Evolutionary conservation across 1,140 invertebrate species (phyloP), one percentile per base, ranked within the genome.

Genomic region (Oscheius sp.): DNA sequence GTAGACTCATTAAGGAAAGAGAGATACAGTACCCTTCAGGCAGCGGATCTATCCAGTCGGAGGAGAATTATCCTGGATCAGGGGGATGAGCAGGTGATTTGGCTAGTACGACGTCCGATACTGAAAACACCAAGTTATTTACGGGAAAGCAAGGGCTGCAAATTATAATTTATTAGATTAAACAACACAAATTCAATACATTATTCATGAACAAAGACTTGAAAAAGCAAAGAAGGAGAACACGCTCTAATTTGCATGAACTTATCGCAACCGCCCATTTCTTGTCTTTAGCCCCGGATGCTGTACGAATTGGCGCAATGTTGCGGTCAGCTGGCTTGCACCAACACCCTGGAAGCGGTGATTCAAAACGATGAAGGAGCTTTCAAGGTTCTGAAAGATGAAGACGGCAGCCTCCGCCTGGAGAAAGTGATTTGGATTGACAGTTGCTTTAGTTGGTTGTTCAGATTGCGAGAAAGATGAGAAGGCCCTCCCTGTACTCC

Each of bases 291-390:
- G 46, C 73, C 75, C 42, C 45, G 78, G 20, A 63, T 81, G 26
- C 63, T 81, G 1, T 82, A 76, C 52, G 80, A 82, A 68, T 42
- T 84, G 23, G 80, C 74, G 7, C 31, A 75, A 13, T 80, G 76
- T 7, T 78, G 78, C 46, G 74, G 73, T 1, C 82, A 84, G 64
- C n/a, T 81, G 1, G 75, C 74, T 3, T 63, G 78, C 61, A 73
- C 73, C 28, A 79, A 82, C 31, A 62, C 75, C 2, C 70, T 82
- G 38, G 80, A 81, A 38, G 36, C 80, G 42, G 34, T 79, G 13
- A 58, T 81, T 31, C 63, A 61, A 31, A 75, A 68, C 55, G 70
- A 78, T n/a, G 64, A 73, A 20, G 76, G 77, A 26, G 59, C 77
- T 10, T 63, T 74, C 36, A 46, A 38, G 18, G 73, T 45, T 26